Evolutionary conservation across 2,888 invertebrate species (phyloP), one percentile per base, ranked within the genome.

Genomic region (Oscheius sp.): DNA sequence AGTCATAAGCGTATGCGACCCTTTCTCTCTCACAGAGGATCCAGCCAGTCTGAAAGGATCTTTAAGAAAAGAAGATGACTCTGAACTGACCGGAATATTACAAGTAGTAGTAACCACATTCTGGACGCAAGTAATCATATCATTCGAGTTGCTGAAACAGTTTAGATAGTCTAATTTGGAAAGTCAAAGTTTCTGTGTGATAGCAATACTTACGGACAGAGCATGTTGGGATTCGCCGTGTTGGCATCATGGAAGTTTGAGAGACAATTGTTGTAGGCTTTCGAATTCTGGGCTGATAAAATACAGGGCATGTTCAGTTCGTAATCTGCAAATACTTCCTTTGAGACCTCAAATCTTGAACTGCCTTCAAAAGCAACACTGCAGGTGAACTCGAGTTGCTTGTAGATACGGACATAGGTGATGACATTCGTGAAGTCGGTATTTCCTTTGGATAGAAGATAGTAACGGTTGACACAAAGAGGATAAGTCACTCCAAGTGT

Each of bases 1-100:
- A 83, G 65, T 81, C 80, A 53, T 76, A 73, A 42, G 81, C 83
- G 66, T 77, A 83, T 51, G 81, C 83, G 51, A 83, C 71, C n/a
- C 83, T 74, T 58, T 80, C 81, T 51, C 76, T 58, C 60, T 83
- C 83, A 51, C 83, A 83, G 33, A 78, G 68, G 73, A 79, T 76
- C 83, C 83, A 83, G 35, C 81, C 83, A 33, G 77, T 70, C 79
- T 77, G 50, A 70, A 76, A 70, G 33, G 9, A 1, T 9, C 1
- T 5, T 66, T 29, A 4, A 47, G 48, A 3, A 21, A 37, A 63
- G 29, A 21, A 10, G 2, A 1, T 3, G 32, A 66, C 50, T 2
- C n/a, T 65, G 1, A n/a, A 62, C 50, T 53, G 13, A 73, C 63
- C 47, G 50, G 21, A 13, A 48, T 1, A 42, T 33, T 47, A n/a